Evolutionary conservation across 2,888 invertebrate genomes (phyloP), one percentile per base, ranked within the genome.

Genomic region (Sturmia bella): DNA sequence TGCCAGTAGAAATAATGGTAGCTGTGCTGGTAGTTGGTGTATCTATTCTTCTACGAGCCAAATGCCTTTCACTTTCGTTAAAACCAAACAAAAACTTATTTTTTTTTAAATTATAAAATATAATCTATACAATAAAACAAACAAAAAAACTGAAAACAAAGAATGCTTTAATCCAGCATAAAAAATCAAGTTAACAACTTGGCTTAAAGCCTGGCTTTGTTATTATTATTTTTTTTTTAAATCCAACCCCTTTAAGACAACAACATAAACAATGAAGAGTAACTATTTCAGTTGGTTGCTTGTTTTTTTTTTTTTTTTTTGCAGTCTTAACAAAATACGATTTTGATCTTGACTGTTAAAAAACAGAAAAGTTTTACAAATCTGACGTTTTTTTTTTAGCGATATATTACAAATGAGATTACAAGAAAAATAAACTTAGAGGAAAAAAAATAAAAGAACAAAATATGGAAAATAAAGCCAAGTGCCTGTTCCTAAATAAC

Each of bases 291-390:
- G 9, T 66, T 52, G 4, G n/a, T n/a, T n/a, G n/a, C n/a, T 52
- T 68, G 6, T 39, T 24, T 6, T 57, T 41, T 13, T 45, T 74
- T 41, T 52, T 68, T 41, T 59, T 69, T 69, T 61, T 80, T 9
- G 61, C 27, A 81, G 73, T 82, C 66, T 82, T 45, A 52, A 69
- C 69, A 78, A 77, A 82, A 77, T 81, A 73, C 77, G 77, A 81
- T 81, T 81, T 82, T 82, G 81, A 82, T 82, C 81, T 82, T 82
- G 81, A 82, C 77, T 76, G 74, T 73, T 59, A 59, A 74, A 80
- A 48, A 41, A 66, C 27, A 63, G 2, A 15, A 61, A 61, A 72
- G 43, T 41, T 64, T 37, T 27, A 2, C 45, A 59, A 76, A 77
- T 64, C 61, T 50, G 56, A 61, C 63, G 54, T 63, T 45, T 74